A percentile compares a stretch with the other conserved stretches of the same genome.
These are phyloP conservation scores for Stenchaetothrips biformis DNA, from an alignment of 2,888 invertebrate genomes.

Conservation along the genomic window DNA sequence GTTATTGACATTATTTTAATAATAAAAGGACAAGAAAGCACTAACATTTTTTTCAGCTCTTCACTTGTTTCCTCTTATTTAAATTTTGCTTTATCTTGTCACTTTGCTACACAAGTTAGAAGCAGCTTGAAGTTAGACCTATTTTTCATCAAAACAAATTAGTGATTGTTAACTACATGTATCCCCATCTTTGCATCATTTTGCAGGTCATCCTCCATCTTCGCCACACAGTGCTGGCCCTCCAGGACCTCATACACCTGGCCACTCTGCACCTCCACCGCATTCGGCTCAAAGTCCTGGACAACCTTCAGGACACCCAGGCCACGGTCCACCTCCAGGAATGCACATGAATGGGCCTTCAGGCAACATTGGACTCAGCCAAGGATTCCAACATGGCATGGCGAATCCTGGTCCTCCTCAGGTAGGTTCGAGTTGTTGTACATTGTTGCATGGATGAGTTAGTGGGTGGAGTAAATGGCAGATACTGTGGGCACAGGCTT, in stretches of 20 bases:
- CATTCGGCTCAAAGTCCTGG: background rate
- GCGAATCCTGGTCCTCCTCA: conserved; percentile 46
- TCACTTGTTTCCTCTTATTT: too few relatives aligned
- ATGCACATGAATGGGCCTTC: conserved; percentile 40
- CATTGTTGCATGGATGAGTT: conserved; percentile 34
- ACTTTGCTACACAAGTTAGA: too few relatives aligned
- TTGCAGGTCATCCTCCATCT: background rate
- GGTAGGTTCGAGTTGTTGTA: conserved; percentile 14
- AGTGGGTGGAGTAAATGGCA: too few relatives aligned
- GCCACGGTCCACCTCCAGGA: conserved; percentile 46
- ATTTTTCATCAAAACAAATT: too few relatives aligned
- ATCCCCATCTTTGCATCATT: background rate
- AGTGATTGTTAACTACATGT: too few relatives aligned
- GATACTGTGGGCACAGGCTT: too few relatives aligned
- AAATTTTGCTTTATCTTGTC: too few relatives aligned
- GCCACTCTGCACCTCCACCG: background rate
- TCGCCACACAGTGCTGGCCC: background rate
- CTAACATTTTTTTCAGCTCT: too few relatives aligned
- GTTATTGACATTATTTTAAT: too few relatives aligned
- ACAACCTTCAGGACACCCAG: conserved; percentile 26
- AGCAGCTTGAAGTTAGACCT: too few relatives aligned
- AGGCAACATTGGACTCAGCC: conserved; percentile 32
- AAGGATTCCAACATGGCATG: conserved; percentile 41
- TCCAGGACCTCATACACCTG: background rate
- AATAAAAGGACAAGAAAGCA: too few relatives aligned